phyloP scores from a whole-genome alignment of 2,888 invertebrate species.

The Clusia tigrina region DNA sequence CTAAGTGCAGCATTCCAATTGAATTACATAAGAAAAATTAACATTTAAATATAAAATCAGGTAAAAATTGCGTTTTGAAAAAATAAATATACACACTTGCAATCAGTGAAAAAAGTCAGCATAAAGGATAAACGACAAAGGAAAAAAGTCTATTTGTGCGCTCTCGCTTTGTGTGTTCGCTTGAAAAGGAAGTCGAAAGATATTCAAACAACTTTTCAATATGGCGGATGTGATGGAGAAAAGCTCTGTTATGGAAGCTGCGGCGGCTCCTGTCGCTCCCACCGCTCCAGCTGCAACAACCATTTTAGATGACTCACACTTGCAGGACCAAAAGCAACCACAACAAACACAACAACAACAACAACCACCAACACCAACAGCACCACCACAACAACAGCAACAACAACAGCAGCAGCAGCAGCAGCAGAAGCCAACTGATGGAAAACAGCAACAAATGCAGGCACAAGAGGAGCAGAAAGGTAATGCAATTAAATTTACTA shows the following conservation, averaged over 20 bases:
- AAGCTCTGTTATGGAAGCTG: slow-evolving; percentile 59
- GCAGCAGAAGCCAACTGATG: neutral
- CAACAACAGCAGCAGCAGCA: slow-evolving; percentile 47
- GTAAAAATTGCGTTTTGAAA: slow-evolving; percentile 16
- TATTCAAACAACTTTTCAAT: slow-evolving; percentile 43
- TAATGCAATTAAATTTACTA: slow-evolving; percentile 13
- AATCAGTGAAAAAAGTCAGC: slow-evolving; percentile 18
- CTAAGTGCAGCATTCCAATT: neutral
- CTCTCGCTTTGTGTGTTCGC: slow-evolving; percentile 36
- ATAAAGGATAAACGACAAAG: slow-evolving; percentile 41
- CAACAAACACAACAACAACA: slow-evolving; percentile 30
- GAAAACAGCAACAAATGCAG: slow-evolving; percentile 32
- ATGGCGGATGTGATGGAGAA: slow-evolving; percentile 62
- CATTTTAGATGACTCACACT: slow-evolving; percentile 31
- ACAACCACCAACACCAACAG: slow-evolving; percentile 25
- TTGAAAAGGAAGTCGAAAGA: slow-evolving; percentile 17
- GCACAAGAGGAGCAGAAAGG: slow-evolving; percentile 38
- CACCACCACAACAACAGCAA: slow-evolving; percentile 39
- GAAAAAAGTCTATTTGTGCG: slow-evolving; percentile 29
- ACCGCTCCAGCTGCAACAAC: slow-evolving; percentile 39
- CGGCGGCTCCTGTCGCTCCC: slow-evolving; percentile 42
- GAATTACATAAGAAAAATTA: neutral
- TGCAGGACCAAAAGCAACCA: slow-evolving; percentile 32
- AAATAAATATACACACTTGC: slow-evolving; percentile 23
- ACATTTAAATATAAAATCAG: slow-evolving; percentile 12